phyloP scores from a whole-genome alignment of 2,113 vertebrate genomes.

The Canis aureus region DNA sequence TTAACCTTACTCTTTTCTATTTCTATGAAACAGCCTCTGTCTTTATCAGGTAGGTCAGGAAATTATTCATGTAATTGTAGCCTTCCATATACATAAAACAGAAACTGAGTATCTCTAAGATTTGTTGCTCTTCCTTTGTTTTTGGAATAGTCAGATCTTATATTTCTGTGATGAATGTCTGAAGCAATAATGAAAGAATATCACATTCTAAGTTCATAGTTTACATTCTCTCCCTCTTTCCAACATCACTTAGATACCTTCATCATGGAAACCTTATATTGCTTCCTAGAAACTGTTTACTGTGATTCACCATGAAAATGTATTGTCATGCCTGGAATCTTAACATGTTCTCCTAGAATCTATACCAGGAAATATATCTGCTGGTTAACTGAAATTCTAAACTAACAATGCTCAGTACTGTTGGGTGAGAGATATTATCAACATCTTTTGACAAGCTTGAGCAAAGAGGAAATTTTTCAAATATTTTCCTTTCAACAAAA shows the following conservation, averaged over 20 bases:
- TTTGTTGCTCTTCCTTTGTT: constrained; percentile 23
- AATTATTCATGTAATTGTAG: constrained; percentile 32
- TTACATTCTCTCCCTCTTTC: not conserved
- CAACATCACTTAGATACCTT: not conserved
- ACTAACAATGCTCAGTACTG: not conserved
- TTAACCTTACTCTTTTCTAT: constrained; percentile 37
- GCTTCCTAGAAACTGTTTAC: not conserved
- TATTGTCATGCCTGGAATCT: not conserved
- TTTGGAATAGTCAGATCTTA: not conserved
- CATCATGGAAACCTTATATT: not conserved
- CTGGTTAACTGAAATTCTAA: not conserved
- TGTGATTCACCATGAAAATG: not conserved
- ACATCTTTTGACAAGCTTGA: not conserved
- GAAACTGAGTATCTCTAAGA: not conserved
- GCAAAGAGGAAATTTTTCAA: not conserved
- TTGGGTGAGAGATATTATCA: not conserved
- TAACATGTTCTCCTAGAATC: not conserved
- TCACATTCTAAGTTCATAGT: not conserved
- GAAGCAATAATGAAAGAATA: not conserved
- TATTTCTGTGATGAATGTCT: not conserved
- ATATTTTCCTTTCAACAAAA: not conserved
- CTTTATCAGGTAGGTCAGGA: not conserved
- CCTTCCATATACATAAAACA: not conserved
- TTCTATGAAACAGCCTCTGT: constrained; percentile 25
- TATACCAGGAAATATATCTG: not conserved